Conservation (phyloP, 2,797 vertebrate genomes). For the Alca torda region DNA sequence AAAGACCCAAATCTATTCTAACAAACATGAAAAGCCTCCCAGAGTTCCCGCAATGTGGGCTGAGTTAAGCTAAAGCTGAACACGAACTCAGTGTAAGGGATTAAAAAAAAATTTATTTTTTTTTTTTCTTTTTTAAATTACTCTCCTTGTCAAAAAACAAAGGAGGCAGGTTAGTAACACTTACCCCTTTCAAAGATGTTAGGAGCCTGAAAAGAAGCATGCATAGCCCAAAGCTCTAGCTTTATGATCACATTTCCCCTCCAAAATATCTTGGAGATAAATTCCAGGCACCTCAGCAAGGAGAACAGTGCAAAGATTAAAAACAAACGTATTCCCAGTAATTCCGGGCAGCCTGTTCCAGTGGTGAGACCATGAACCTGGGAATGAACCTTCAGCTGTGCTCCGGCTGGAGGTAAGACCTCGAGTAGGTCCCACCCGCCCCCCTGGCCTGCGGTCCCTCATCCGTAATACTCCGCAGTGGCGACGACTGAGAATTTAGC, state of each 20-base stretch:
- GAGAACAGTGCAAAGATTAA: slow-evolving; percentile 19
- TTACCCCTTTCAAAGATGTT: neutral
- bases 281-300: slow-evolving; percentile 33
- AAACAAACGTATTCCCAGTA: neutral
- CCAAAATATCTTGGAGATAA: slow-evolving; percentile 36
- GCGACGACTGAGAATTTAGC: neutral
- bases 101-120: neutral
- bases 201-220: neutral
- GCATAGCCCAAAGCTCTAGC: slow-evolving; percentile 28
- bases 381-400: neutral
- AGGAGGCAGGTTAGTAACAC: slow-evolving; percentile 31
- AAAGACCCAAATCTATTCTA: neutral
- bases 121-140: neutral
- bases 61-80: slow-evolving; percentile 25
- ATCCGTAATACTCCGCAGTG: neutral
- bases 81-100: neutral
- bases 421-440: neutral
- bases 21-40: neutral
- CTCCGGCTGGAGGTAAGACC: neutral
- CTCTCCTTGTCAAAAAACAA: slow-evolving; percentile 45
- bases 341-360: neutral
- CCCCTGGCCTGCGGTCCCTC: neutral
- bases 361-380: neutral
- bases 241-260: slow-evolving; percentile 41
- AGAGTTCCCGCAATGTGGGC: neutral